These are phyloP conservation scores for Hydrotaea cyrtoneurina DNA, from an alignment of 2,888 invertebrate genomes.

Conservation along the genomic window DNA sequence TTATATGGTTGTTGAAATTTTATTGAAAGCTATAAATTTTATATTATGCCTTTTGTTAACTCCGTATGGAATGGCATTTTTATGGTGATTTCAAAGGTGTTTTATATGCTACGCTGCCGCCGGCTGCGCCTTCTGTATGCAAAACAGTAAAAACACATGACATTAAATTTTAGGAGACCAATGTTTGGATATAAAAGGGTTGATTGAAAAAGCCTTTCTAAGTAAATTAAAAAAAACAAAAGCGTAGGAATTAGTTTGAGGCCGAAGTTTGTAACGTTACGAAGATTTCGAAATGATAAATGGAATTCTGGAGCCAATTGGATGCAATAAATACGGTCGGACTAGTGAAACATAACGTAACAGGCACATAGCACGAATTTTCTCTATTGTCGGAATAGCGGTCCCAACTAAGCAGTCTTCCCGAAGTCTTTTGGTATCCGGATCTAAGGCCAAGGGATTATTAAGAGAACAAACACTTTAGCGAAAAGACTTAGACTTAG, in stretches of 20 bases:
- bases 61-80: constrained; percentile 44
- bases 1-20: constrained; percentile 36
- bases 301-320: too few relatives aligned
- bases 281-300: too few relatives aligned
- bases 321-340: too few relatives aligned
- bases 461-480: too few relatives aligned
- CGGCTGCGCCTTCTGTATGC: not conserved
- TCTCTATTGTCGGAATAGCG: too few relatives aligned
- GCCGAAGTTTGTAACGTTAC: too few relatives aligned
- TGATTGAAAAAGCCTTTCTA: constrained; percentile 26
- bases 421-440: too few relatives aligned
- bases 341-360: too few relatives aligned
- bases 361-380: too few relatives aligned
- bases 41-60: constrained; percentile 46
- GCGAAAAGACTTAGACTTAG: too few relatives aligned
- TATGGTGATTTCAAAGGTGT: constrained; percentile 39
- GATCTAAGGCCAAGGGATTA: too few relatives aligned
- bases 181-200: not conserved
- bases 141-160: not conserved
- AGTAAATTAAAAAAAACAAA: constrained; percentile 2
- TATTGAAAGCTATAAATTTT: constrained; percentile 63
- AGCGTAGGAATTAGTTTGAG: not conserved
- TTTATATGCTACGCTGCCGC: not conserved
- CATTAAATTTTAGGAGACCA: not conserved
- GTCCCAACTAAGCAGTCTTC: too few relatives aligned